phyloP scores from a whole-genome alignment of 2,888 invertebrate genomes.

The Agrenia bidenticulata region DNA sequence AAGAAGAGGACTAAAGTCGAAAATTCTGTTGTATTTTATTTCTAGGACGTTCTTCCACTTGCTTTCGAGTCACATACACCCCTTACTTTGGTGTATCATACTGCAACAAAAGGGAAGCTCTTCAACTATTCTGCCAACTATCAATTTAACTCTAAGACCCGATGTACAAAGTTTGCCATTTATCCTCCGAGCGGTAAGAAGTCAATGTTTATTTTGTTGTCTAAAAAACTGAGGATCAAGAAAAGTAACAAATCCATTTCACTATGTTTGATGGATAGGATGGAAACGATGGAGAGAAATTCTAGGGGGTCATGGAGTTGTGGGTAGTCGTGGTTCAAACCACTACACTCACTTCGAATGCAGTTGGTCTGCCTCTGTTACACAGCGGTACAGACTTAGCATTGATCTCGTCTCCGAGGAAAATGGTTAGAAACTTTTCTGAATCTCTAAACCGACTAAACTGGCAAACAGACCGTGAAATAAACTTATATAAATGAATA shows the following conservation, averaged over 20 bases:
- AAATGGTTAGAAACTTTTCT: slow-evolving; percentile 15
- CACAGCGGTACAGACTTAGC: background rate
- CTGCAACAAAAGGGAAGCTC: background rate
- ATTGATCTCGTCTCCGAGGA: slow-evolving; percentile 18
- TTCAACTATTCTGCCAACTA: background rate
- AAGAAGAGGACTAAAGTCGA: background rate
- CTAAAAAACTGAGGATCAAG: too few species aligned
- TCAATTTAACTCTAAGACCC: slow-evolving; percentile 5
- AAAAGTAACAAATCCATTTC: background rate
- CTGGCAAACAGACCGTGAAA: too few species aligned
- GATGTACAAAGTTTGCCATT: slow-evolving; percentile 12
- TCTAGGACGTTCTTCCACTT: slow-evolving; percentile 15
- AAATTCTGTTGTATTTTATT: slow-evolving; percentile 1
- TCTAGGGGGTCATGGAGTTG: background rate
- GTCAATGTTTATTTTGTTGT: background rate
- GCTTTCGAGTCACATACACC: slow-evolving; percentile 12
- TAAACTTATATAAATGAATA: too few species aligned
- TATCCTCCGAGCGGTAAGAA: slow-evolving; percentile 16
- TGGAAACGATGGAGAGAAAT: slow-evolving; percentile 23
- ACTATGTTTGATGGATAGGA: background rate
- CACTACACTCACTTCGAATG: slow-evolving; percentile 11
- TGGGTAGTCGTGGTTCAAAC: background rate
- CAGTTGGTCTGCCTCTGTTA: slow-evolving; percentile 8
- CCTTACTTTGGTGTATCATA: slow-evolving; percentile 11
- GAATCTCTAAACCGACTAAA: background rate